Conservation (phyloP, 2,888 invertebrate genomes). For the Spicauda simplicius region DNA sequence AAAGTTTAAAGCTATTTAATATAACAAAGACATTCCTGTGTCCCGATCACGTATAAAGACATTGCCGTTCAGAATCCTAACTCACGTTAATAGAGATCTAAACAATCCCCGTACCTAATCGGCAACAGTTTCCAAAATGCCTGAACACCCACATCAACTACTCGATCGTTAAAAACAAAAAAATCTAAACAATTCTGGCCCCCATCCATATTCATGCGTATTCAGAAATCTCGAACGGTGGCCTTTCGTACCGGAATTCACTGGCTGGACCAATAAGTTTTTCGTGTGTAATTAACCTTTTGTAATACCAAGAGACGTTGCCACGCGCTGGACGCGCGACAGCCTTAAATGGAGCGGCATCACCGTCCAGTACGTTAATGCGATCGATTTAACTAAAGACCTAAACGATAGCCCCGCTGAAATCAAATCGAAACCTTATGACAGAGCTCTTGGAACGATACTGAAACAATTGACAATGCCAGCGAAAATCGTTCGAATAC, state of each 20-base stretch:
- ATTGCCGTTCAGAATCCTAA: slow-evolving; percentile 21
- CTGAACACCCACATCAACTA: slow-evolving; percentile 62
- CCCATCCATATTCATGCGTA: slow-evolving; percentile 71
- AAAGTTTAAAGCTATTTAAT: background rate
- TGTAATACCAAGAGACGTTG: slow-evolving; percentile 60
- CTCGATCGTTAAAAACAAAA: slow-evolving; percentile 54
- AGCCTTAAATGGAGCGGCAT: slow-evolving; percentile 59
- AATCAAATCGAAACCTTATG: slow-evolving; percentile 30
- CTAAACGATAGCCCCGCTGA: slow-evolving; percentile 15
- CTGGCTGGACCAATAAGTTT: slow-evolving; percentile 61
- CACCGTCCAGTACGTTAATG: slow-evolving; percentile 41
- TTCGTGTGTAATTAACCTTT: slow-evolving; percentile 72
- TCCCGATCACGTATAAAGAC: slow-evolving; percentile 19
- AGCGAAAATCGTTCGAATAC: slow-evolving; percentile 35
- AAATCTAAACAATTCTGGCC: slow-evolving; percentile 67
- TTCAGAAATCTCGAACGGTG: slow-evolving; percentile 71
- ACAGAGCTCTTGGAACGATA: slow-evolving; percentile 27
- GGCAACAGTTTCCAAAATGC: slow-evolving; percentile 41
- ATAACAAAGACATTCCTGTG: slow-evolving; percentile 30
- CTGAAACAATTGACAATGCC: slow-evolving; percentile 33
- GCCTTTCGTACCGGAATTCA: slow-evolving; percentile 68
- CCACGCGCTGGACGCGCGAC: slow-evolving; percentile 74
- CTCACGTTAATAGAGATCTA: slow-evolving; percentile 37
- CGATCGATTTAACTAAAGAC: slow-evolving; percentile 18
- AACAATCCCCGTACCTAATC: slow-evolving; percentile 33